Evolutionary conservation across 2,888 invertebrate species (phyloP).

Genomic region (Caenorhabditis parvicauda): DNA sequence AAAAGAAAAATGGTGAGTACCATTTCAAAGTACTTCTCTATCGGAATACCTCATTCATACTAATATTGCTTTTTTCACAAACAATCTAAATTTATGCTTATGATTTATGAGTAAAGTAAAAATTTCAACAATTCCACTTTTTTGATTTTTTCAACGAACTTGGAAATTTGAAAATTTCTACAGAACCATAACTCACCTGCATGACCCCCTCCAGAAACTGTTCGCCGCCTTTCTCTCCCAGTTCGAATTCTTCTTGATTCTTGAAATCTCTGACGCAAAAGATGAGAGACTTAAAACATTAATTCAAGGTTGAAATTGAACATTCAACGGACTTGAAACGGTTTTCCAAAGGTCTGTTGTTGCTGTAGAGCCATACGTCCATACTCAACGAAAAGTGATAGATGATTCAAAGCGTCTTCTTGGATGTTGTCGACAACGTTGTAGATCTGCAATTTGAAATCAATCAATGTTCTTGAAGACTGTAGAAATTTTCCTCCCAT

Average conservation of each 20-base stretch:
- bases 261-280: conserved; percentile 65
- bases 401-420: conserved; percentile 92
- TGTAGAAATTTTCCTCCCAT: background rate
- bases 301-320: background rate
- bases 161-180: too few relatives aligned
- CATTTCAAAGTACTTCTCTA: too few relatives aligned
- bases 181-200: too few relatives aligned
- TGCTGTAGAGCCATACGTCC: conserved; percentile 85
- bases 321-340: conserved; percentile 54
- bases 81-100: background rate
- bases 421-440: conserved; percentile 94
- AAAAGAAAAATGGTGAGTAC: too few relatives aligned
- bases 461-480: too few relatives aligned
- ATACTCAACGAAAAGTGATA: conserved; percentile 94
- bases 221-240: conserved; percentile 50
- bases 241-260: conserved; percentile 64
- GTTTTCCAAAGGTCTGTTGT: conserved; percentile 66
- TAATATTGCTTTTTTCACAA: background rate
- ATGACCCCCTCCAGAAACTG: conserved; percentile 44
- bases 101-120: background rate
- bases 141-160: background rate
- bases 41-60: too few relatives aligned
- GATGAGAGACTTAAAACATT: conserved; percentile 46
- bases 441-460: conserved; percentile 70
- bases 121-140: background rate